Evolutionary conservation across 1,140 invertebrate genomes (phyloP).

Genomic region (Drosophila grimshawi): DNA sequence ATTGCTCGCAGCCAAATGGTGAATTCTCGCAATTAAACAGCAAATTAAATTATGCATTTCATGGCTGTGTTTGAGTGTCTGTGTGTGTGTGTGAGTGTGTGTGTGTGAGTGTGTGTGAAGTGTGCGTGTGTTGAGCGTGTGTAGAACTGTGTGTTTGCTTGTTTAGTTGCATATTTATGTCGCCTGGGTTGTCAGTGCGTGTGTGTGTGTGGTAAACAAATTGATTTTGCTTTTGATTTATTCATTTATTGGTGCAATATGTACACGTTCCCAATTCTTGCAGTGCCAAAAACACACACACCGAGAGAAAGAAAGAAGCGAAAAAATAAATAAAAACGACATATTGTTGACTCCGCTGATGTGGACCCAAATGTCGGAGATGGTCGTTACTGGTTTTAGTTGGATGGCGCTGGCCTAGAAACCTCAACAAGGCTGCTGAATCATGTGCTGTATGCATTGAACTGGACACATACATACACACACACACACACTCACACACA

Average conservation of each 20-base stretch:
- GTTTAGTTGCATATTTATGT: slow-evolving; percentile 7
- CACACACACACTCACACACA: slow-evolving; percentile 5
- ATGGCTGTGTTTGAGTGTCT: slow-evolving; percentile 47
- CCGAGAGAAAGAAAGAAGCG: neutral
- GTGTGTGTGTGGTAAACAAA: slow-evolving; percentile 64
- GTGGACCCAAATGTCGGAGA: slow-evolving; percentile 31
- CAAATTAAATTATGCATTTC: slow-evolving; percentile 79
- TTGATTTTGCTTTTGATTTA: slow-evolving; percentile 83
- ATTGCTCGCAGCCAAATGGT: slow-evolving; percentile 68
- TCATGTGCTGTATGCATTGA: slow-evolving; percentile 57
- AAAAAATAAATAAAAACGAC: neutral
- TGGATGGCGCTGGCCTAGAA: slow-evolving; percentile 49
- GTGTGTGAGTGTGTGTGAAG: neutral
- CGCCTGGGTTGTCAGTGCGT: slow-evolving; percentile 9
- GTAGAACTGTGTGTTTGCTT: neutral
- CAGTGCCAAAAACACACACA: slow-evolving; percentile 25
- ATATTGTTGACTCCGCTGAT: slow-evolving; percentile 16
- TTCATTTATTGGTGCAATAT: slow-evolving; percentile 66
- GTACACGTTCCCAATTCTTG: slow-evolving; percentile 36
- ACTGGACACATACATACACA: slow-evolving; percentile 39
- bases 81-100: neutral
- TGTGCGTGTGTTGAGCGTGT: neutral
- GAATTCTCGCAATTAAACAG: slow-evolving; percentile 78
- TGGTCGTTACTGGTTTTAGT: slow-evolving; percentile 34
- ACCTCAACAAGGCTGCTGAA: slow-evolving; percentile 31